phyloP scores from a whole-genome alignment of 2,888 invertebrate species.

The Lasioglossum oenotherae region DNA sequence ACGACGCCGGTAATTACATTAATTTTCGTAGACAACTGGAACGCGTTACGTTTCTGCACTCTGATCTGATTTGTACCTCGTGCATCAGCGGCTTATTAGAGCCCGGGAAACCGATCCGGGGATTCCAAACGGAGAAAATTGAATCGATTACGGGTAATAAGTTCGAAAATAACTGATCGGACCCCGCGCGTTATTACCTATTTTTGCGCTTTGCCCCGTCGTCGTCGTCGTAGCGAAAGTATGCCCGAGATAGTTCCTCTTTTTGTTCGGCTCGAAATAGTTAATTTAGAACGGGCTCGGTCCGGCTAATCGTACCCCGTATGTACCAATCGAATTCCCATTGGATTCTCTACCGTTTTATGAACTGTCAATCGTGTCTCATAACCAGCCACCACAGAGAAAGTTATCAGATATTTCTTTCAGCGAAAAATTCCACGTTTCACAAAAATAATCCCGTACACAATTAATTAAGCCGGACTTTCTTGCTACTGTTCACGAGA shows the following conservation, averaged over 20 bases:
- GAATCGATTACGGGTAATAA: slow-evolving; percentile 33
- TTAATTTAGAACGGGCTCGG: slow-evolving; percentile 4
- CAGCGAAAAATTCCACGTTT: background rate
- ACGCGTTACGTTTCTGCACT: background rate
- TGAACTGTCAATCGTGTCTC: slow-evolving; percentile 31
- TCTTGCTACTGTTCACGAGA: background rate
- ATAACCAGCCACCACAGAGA: slow-evolving; percentile 30
- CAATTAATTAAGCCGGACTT: background rate
- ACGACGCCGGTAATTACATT: slow-evolving; percentile 26
- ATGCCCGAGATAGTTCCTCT: slow-evolving; percentile 25
- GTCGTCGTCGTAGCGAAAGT: slow-evolving; percentile 32
- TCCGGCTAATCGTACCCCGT: slow-evolving; percentile 7
- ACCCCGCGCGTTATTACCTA: slow-evolving; percentile 18
- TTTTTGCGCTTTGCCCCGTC: background rate
- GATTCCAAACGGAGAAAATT: slow-evolving; percentile 23
- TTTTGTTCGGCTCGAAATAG: slow-evolving; percentile 13
- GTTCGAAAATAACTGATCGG: slow-evolving; percentile 35
- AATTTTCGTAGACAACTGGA: slow-evolving; percentile 28
- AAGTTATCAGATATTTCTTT: slow-evolving; percentile 34
- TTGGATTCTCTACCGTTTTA: slow-evolving; percentile 40
- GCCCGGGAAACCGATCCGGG: background rate
- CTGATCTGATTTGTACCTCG: background rate
- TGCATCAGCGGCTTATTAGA: background rate
- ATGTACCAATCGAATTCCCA: slow-evolving; percentile 42
- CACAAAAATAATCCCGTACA: background rate